A percentile compares a stretch with the other conserved stretches of the same genome.
These are phyloP conservation scores for Holacanthus passer DNA, from an alignment of 2,113 vertebrate genomes.

Conservation along the genomic window DNA sequence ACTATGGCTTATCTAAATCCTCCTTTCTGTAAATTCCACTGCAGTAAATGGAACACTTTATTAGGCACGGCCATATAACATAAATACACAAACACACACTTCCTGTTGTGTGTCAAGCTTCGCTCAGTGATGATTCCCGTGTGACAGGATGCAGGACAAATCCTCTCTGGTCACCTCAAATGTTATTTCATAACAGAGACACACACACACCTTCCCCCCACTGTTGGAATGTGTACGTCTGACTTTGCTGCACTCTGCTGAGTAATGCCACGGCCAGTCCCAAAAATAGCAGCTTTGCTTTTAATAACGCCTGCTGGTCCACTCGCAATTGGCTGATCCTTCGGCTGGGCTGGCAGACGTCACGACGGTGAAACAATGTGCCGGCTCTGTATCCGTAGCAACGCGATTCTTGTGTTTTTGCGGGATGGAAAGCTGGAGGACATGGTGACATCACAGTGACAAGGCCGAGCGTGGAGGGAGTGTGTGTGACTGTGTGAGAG, in stretches of 20 bases:
- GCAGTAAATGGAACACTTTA: constrained; percentile 49
- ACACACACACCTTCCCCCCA: neutral
- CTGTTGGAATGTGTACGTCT: constrained; percentile 36
- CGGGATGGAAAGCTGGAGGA: constrained; percentile 53
- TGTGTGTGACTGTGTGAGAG: constrained; percentile 32
- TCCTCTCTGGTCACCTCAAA: constrained; percentile 30
- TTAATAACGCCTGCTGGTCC: constrained; percentile 46
- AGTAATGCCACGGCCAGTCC: constrained; percentile 63
- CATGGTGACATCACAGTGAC: constrained; percentile 52
- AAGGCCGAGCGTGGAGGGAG: neutral
- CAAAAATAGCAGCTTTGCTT: constrained; percentile 75
- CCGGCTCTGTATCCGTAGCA: constrained; percentile 65
- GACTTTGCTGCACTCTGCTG: constrained; percentile 67
- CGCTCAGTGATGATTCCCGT: neutral
- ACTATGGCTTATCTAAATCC: constrained; percentile 76
- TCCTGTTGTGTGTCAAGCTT: constrained; percentile 1
- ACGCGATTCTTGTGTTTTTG: constrained; percentile 56
- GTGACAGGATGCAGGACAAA: constrained; percentile 35
- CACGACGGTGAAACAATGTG: constrained; percentile 33
- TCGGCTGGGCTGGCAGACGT: constrained; percentile 43
- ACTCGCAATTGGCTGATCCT: constrained; percentile 64
- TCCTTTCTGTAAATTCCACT: constrained; percentile 57
- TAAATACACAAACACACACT: constrained; percentile 16
- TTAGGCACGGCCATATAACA: constrained; percentile 21
- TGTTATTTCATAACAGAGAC: constrained; percentile 31